These are phyloP conservation scores for Copidosoma floridanum DNA, from an alignment of 1,140 invertebrate genomes.

Conservation along the genomic window DNA sequence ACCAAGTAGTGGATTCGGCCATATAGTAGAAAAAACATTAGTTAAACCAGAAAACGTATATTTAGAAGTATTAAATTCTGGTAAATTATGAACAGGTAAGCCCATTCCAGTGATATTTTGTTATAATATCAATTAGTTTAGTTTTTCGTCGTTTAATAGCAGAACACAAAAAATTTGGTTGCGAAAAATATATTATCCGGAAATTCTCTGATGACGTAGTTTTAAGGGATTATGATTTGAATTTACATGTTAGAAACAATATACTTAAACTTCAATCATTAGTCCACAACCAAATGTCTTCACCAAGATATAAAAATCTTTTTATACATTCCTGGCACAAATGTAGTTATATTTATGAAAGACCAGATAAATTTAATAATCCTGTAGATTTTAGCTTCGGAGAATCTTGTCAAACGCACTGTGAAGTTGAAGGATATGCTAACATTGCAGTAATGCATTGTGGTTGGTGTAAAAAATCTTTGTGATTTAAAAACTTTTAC, in stretches of 20 bases:
- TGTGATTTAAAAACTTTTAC: background rate
- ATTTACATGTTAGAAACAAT: slow-evolving; percentile 25
- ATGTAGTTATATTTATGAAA: background rate
- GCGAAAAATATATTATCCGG: slow-evolving; percentile 18
- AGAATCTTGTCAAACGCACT: background rate
- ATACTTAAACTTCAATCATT: slow-evolving; percentile 27
- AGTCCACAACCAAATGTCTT: too few relatives aligned
- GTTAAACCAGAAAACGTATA: background rate
- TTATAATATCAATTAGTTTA: too few relatives aligned
- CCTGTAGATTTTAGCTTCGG: background rate
- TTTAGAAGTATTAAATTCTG: background rate
- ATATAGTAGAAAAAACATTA: slow-evolving; percentile 15
- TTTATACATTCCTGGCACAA: slow-evolving; percentile 3
- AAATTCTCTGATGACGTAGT: slow-evolving; percentile 21
- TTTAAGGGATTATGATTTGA: slow-evolving; percentile 14
- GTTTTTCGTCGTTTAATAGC: background rate
- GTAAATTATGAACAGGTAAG: too few relatives aligned
- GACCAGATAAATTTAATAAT: background rate
- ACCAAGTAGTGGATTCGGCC: slow-evolving; percentile 17
- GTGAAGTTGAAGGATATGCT: background rate
- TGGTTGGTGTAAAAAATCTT: background rate
- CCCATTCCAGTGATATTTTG: too few relatives aligned
- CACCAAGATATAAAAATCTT: too few relatives aligned
- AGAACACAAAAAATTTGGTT: background rate
- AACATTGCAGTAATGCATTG: background rate